These are phyloP conservation scores for Dipodomys ordii DNA, from an alignment of 2,113 vertebrate species.

Conservation along the genomic window DNA sequence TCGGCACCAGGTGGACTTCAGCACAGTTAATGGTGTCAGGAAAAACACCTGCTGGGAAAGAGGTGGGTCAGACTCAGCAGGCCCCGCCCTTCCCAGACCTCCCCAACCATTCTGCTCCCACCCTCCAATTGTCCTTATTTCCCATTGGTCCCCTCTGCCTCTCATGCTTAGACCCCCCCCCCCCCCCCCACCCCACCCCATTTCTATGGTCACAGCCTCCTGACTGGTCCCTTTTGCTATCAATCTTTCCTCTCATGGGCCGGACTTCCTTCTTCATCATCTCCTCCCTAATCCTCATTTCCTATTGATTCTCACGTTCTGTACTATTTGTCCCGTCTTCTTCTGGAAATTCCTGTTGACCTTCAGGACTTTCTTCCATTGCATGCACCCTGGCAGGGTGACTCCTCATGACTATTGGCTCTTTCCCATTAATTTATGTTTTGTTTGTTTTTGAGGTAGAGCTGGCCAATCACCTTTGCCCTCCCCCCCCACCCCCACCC, in stretches of 20 bases:
- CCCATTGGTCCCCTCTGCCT: no score
- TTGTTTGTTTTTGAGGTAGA: neutral
- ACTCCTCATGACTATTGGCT: neutral
- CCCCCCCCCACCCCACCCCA: no score
- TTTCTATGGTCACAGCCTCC: neutral
- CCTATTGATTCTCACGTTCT: neutral
- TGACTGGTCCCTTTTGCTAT: neutral
- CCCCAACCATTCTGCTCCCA: rapidly evolving
- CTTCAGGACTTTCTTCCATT: neutral
- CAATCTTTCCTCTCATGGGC: neutral
- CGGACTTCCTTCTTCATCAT: neutral
- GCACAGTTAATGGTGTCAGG: conserved; percentile 77
- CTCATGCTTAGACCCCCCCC: neutral
- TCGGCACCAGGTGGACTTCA: conserved; percentile 65
- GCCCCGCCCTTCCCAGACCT: rapidly evolving
- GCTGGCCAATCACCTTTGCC: no score
- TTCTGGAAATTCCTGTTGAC: neutral
- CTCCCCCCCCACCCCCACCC: no score
- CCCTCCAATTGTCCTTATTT: no score
- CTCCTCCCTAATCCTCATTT: neutral
- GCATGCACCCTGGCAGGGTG: neutral
- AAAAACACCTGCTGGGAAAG: conserved; percentile 38
- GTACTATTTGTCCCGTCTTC: neutral
- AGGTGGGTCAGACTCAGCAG: neutral
- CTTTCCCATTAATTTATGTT: neutral